Percentiles rank a stretch among this genome's conserved stretches.
Evolutionary conservation across 2,888 invertebrate genomes (phyloP).

Genomic region (Eretmocerus hayati): DNA sequence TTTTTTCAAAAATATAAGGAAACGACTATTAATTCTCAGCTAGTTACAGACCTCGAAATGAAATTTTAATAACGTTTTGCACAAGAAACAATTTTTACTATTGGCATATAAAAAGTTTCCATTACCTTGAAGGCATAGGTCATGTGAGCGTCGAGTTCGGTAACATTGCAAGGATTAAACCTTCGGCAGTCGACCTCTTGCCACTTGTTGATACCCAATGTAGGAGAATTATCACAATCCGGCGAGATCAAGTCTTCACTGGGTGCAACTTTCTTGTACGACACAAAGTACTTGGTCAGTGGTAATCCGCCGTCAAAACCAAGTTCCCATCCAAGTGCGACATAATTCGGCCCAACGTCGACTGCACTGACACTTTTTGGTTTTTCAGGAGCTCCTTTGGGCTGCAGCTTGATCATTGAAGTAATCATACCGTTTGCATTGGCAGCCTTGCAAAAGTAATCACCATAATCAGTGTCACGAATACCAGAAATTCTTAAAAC

Average conservation of each 20-base stretch:
- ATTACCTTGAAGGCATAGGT: conserved; percentile 69
- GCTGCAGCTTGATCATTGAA: conserved; percentile 71
- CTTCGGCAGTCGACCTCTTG: conserved; percentile 79
- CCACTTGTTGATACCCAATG: conserved; percentile 62
- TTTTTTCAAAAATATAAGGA: no score
- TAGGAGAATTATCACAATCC: conserved; percentile 55
- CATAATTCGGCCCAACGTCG: conserved; percentile 71
- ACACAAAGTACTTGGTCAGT: conserved; percentile 82
- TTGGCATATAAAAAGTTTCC: no score
- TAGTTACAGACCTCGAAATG: no score
- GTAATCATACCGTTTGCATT: conserved; percentile 74
- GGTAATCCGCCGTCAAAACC: conserved; percentile 86
- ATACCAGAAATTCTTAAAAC: conserved; percentile 67
- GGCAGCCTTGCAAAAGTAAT: conserved; percentile 81
- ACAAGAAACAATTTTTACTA: no score
- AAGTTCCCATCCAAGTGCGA: conserved; percentile 77
- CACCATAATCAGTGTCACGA: conserved; percentile 80
- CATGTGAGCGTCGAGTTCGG: conserved; percentile 78
- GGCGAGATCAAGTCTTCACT: conserved; percentile 57
- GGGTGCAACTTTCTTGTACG: conserved; percentile 64
- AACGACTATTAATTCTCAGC: no score
- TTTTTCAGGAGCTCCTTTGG: conserved; percentile 81
- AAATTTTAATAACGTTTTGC: no score
- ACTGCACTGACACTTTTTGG: conserved; percentile 67
- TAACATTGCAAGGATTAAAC: conserved; percentile 82